phyloP scores from a whole-genome alignment of 2,888 invertebrate species.

The Buathra laborator region DNA sequence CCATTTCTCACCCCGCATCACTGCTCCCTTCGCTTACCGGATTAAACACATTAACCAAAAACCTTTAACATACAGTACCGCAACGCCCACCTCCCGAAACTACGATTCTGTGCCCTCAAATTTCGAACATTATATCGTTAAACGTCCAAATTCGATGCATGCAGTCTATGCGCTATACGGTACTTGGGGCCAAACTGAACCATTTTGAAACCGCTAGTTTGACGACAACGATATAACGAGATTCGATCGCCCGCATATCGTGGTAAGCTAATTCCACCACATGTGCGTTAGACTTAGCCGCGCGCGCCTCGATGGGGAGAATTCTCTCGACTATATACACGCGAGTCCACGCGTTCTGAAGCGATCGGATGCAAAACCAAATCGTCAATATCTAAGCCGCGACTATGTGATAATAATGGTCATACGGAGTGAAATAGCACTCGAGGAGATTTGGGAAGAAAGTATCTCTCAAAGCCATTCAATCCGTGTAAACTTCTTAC shows the following conservation, averaged over 20 bases:
- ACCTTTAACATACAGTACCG: background rate
- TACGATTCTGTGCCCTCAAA: background rate
- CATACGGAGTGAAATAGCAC: no score
- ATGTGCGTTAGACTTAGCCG: no score
- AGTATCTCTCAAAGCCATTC: background rate
- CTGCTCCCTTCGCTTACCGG: constrained; percentile 1
- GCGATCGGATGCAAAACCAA: constrained; percentile 2
- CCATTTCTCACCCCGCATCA: background rate
- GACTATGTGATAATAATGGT: background rate
- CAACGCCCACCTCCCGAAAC: background rate
- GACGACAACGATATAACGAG: constrained; percentile 44
- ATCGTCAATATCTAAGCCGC: background rate
- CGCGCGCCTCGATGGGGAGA: no score
- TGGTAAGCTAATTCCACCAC: constrained; percentile 41
- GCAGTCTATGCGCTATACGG: background rate
- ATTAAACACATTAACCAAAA: constrained; percentile 35
- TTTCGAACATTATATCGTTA: background rate
- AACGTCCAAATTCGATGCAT: background rate
- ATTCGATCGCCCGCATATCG: constrained; percentile 50
- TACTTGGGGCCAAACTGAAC: constrained; percentile 21
- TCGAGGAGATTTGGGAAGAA: no score
- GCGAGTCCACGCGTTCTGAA: background rate
- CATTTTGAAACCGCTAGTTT: constrained; percentile 57
- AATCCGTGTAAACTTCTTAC: background rate
- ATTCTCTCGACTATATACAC: no score